Evolutionary conservation across 2,797 vertebrate species (phyloP).

Genomic region (Crypturellus tataupa): DNA sequence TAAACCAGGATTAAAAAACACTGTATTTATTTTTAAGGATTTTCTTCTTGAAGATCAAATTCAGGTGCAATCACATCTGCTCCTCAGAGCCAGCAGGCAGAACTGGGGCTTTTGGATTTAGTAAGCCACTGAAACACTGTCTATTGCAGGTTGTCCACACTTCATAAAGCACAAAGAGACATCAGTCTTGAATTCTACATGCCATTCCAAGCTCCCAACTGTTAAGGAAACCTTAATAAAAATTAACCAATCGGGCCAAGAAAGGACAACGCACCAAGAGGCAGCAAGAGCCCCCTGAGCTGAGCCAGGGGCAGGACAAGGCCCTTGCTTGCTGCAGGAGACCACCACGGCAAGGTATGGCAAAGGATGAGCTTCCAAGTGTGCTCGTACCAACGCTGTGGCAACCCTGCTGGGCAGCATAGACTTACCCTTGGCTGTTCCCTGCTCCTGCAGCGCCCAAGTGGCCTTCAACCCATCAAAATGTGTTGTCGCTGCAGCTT

Average conservation of each 20-base stretch:
- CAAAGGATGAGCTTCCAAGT: background rate
- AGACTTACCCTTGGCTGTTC: background rate
- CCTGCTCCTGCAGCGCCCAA: background rate
- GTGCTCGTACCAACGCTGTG: background rate
- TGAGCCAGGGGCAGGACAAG: background rate
- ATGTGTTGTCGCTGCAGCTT: background rate
- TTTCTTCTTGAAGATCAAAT: background rate
- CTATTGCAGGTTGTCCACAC: background rate
- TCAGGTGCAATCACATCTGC: background rate
- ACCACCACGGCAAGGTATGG: background rate
- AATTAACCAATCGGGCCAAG: background rate
- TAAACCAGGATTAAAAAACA: background rate
- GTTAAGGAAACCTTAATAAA: background rate
- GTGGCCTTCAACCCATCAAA: background rate
- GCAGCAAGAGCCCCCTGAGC: background rate
- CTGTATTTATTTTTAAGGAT: background rate
- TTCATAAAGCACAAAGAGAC: background rate
- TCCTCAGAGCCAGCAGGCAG: constrained; percentile 24
- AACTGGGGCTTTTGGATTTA: background rate
- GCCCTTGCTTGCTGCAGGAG: background rate
- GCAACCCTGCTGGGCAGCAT: background rate
- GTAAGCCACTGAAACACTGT: background rate
- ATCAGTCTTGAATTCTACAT: background rate
- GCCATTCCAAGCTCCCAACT: background rate
- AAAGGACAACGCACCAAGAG: background rate